Evolutionary conservation across 53 echinoderm and acorn worm species (phyloP).

Genomic region (Luidia sarsii): DNA sequence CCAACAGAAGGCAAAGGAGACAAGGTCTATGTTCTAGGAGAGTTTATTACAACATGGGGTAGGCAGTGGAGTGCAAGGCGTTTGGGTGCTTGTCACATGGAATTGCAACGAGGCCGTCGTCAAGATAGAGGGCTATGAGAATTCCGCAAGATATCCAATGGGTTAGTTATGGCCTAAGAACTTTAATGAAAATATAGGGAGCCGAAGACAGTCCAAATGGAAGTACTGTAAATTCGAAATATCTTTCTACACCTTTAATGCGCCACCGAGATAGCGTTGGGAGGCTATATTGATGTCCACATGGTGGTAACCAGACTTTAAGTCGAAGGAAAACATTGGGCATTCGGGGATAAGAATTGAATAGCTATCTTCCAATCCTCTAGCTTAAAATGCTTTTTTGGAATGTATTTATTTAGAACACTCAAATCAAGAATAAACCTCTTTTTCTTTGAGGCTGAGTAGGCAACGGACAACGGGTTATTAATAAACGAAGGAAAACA

Average conservation of each 20-base stretch:
- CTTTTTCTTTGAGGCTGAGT: too few relatives aligned
- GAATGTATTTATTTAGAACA: too few relatives aligned
- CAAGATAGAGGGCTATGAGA: constrained; percentile 2
- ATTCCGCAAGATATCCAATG: constrained; percentile 27
- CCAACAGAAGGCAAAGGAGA: too few relatives aligned
- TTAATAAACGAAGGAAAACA: background rate
- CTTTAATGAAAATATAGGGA: constrained; percentile 20
- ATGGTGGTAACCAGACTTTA: constrained; percentile 10
- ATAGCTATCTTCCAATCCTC: constrained; percentile 3
- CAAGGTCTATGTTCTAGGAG: too few relatives aligned
- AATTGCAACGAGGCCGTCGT: constrained; percentile 7
- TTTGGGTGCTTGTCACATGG: background rate
- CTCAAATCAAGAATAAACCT: too few relatives aligned
- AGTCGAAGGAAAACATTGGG: background rate
- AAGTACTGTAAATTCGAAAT: too few relatives aligned
- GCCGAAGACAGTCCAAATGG: constrained; percentile 10
- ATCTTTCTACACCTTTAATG: background rate
- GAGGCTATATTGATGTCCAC: background rate
- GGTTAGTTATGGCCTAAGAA: background rate
- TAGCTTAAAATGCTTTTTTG: too few relatives aligned
- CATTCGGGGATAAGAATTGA: background rate
- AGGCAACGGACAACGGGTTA: background rate
- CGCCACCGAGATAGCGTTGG: background rate
- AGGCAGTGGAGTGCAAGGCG: too few relatives aligned
- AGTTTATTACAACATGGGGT: too few relatives aligned